Conservation (phyloP, 2,888 invertebrate genomes). For the Leptopilina syphax region DNA sequence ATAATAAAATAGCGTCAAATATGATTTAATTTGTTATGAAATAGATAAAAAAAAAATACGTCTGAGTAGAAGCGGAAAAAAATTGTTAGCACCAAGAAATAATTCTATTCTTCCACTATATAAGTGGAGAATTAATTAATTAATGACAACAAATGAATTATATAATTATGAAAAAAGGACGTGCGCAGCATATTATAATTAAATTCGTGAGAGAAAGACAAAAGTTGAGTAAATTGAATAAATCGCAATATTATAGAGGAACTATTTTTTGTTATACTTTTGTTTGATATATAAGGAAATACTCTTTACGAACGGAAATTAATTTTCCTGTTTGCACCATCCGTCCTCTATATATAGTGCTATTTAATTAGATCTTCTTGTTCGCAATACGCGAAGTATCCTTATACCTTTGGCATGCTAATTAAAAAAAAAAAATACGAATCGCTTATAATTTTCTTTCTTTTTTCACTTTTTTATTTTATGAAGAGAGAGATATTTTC, state of each 20-base stretch:
- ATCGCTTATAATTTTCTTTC: not conserved
- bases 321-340: constrained; percentile 21
- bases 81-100: no score
- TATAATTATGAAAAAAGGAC: no score
- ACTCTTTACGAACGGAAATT: constrained; percentile 24
- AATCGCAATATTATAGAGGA: not conserved
- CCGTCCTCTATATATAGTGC: not conserved
- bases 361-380: constrained; percentile 30
- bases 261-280: not conserved
- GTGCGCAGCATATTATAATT: not conserved
- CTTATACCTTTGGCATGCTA: not conserved
- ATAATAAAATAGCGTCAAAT: no score
- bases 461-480: not conserved
- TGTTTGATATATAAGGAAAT: not conserved
- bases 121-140: no score
- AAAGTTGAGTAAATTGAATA: not conserved
- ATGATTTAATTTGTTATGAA: no score
- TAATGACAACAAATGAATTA: no score
- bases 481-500: not conserved
- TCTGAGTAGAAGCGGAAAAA: no score
- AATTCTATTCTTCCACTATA: no score
- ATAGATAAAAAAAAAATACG: no score
- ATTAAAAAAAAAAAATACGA: not conserved
- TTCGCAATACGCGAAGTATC: constrained; percentile 16
- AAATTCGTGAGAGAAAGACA: not conserved